These are phyloP conservation scores for Lapara coniferarum DNA, from an alignment of 2,888 invertebrate species.

Conservation along the genomic window DNA sequence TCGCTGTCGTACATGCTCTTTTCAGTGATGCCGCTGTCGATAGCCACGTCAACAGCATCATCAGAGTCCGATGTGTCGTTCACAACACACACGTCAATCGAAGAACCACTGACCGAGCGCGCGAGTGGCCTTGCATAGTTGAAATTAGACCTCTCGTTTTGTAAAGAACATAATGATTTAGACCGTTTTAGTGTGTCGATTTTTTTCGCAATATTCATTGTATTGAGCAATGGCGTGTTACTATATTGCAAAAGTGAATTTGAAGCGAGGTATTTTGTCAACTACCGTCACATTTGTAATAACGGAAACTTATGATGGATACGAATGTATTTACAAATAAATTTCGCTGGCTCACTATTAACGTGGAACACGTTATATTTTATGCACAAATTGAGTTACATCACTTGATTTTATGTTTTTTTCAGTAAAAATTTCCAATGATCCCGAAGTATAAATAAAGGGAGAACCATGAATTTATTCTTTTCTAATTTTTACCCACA, in stretches of 20 bases:
- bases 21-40: slow-evolving; percentile 49
- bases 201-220: slow-evolving; percentile 7
- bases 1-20: slow-evolving; percentile 41
- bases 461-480: too few relatives aligned
- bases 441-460: too few relatives aligned
- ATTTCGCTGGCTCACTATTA: too few relatives aligned
- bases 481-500: too few relatives aligned
- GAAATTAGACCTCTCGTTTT: slow-evolving; percentile 23
- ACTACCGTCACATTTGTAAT: slow-evolving; percentile 1
- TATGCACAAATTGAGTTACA: too few relatives aligned
- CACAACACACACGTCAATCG: slow-evolving; percentile 42
- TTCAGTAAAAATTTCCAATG: too few relatives aligned
- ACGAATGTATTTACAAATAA: not conserved
- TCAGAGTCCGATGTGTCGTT: slow-evolving; percentile 43
- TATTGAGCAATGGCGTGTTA: not conserved
- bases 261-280: not conserved
- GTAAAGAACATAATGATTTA: slow-evolving; percentile 35
- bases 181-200: slow-evolving; percentile 31
- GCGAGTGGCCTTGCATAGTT: not conserved
- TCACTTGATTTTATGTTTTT: too few relatives aligned
- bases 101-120: slow-evolving; percentile 46
- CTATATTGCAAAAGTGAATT: not conserved
- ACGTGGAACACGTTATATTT: too few relatives aligned
- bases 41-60: slow-evolving; percentile 33
- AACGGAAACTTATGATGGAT: too few relatives aligned